phyloP scores from a whole-genome alignment of 2,113 vertebrate genomes.

The Pseudorectes ferrugineus region DNA sequence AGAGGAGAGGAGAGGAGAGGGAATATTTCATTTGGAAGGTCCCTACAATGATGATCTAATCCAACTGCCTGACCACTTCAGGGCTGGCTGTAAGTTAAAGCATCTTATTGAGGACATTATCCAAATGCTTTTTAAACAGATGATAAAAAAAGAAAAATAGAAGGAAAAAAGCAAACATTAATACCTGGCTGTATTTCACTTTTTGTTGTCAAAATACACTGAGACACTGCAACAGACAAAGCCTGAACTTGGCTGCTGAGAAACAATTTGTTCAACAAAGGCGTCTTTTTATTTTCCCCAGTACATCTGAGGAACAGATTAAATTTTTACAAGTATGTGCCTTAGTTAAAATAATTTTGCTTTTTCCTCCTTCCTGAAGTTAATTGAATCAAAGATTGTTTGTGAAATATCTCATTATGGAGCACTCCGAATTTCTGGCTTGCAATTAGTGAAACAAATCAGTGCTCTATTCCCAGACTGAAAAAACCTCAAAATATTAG shows the following conservation, averaged over 20 bases:
- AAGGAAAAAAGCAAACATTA: background rate
- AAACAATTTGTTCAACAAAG: background rate
- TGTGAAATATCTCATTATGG: background rate
- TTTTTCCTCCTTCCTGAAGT: background rate
- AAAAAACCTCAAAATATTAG: background rate
- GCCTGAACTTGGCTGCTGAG: background rate
- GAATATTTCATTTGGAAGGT: background rate
- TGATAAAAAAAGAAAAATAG: accelerated
- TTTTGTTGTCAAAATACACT: background rate
- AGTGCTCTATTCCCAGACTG: background rate
- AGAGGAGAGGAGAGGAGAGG: background rate
- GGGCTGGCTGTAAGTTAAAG: background rate
- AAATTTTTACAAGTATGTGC: background rate
- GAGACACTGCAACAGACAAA: background rate
- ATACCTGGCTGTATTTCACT: background rate
- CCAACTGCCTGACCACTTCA: background rate
- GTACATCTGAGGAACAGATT: background rate
- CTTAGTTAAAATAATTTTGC: background rate
- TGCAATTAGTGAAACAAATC: background rate
- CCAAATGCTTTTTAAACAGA: background rate
- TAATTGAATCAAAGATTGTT: background rate
- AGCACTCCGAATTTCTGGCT: background rate
- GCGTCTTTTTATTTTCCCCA: background rate
- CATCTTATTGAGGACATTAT: background rate
- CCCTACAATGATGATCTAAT: background rate